These are phyloP conservation scores for Hippasteria phrygiana DNA, from an alignment of 53 echinoderm and acorn worm genomes.

Conservation along the genomic window DNA sequence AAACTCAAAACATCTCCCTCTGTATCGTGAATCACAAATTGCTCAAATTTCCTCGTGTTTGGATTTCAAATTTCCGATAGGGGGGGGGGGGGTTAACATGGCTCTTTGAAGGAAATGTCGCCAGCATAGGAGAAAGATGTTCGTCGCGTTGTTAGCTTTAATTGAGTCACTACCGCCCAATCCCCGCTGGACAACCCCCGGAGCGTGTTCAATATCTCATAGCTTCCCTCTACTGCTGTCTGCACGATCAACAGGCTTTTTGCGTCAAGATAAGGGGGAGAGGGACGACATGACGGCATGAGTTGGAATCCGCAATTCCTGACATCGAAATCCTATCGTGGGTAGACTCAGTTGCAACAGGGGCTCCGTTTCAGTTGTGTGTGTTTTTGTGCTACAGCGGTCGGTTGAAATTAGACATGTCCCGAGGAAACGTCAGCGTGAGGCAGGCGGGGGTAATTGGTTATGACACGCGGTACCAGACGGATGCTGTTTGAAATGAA, in stretches of 20 bases:
- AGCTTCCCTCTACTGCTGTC: not conserved
- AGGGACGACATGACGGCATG: not conserved
- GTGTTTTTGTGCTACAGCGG: not conserved
- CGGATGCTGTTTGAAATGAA: slow-evolving; percentile 45
- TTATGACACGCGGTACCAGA: slow-evolving; percentile 52
- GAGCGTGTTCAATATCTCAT: slow-evolving; percentile 46
- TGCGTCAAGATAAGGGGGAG: slow-evolving; percentile 16
- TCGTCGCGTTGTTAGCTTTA: slow-evolving; percentile 39
- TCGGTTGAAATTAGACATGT: slow-evolving; percentile 26
- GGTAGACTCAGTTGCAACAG: slow-evolving; percentile 15
- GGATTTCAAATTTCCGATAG: slow-evolving; percentile 59
- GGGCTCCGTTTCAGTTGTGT: not conserved
- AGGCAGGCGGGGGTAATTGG: slow-evolving; percentile 33
- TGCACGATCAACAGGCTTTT: slow-evolving; percentile 4
- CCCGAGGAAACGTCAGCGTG: slow-evolving; percentile 15
- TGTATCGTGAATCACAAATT: slow-evolving; percentile 56
- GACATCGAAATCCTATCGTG: slow-evolving; percentile 19
- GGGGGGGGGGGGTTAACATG: not conserved
- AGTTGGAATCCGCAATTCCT: slow-evolving; percentile 19
- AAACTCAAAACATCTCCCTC: slow-evolving; percentile 55
- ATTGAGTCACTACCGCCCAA: slow-evolving; percentile 58
- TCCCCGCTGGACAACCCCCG: not conserved
- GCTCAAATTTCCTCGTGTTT: slow-evolving; percentile 61
- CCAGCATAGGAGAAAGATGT: slow-evolving; percentile 11
- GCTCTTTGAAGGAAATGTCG: slow-evolving; percentile 23